phyloP scores from a whole-genome alignment of 2,113 vertebrate genomes.

The Pseudorectes ferrugineus region DNA sequence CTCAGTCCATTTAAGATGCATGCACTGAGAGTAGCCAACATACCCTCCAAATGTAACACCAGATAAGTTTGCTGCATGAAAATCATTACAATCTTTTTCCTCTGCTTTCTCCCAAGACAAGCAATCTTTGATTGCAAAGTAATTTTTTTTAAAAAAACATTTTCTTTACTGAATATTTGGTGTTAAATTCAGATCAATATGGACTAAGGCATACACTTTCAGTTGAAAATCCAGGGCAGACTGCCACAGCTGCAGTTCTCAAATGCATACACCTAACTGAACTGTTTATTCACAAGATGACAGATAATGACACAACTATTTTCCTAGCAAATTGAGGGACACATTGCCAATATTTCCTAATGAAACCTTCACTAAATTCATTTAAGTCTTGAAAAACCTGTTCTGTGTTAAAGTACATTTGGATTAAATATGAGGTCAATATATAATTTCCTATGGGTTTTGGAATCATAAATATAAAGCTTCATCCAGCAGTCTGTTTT shows the following conservation, averaged over 20 bases:
- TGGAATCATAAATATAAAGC: not conserved
- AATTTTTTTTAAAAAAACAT: not conserved
- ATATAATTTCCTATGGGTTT: not conserved
- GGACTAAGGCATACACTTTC: not conserved
- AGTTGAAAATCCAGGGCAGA: not conserved
- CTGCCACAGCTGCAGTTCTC: not conserved
- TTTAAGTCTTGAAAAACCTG: not conserved
- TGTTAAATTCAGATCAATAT: not conserved
- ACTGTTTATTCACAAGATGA: not conserved
- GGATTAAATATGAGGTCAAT: not conserved
- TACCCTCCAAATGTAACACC: not conserved
- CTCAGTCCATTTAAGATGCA: not conserved
- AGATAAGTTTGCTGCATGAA: not conserved
- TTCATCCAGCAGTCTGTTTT: not conserved
- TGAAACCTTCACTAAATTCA: not conserved
- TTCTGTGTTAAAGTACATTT: not conserved
- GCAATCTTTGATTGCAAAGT: not conserved
- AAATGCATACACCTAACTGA: not conserved
- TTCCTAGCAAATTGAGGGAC: not conserved
- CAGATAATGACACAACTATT: not conserved
- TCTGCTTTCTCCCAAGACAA: not conserved
- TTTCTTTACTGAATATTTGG: not conserved
- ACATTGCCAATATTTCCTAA: not conserved
- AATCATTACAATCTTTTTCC: not conserved
- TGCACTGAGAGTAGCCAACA: not conserved